Evolutionary conservation across 2,797 vertebrate species (phyloP).

Genomic region (Periparus ater): DNA sequence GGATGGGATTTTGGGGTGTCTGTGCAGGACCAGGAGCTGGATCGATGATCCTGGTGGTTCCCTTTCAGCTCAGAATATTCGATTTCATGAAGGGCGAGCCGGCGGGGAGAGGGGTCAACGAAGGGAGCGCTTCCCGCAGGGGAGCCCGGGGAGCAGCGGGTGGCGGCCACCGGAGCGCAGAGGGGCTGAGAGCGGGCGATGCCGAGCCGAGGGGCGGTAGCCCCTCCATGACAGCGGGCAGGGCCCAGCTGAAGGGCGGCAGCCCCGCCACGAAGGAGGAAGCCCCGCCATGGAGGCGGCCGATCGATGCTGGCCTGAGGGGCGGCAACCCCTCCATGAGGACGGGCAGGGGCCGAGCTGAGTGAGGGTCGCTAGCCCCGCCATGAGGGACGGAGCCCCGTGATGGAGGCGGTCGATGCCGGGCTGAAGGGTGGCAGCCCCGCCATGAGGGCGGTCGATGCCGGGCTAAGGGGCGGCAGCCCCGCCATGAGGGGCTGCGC

Average conservation of each 20-base stretch:
- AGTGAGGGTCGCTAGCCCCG: background rate
- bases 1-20: background rate
- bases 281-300: background rate
- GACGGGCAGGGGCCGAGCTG: no score
- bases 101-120: rapidly evolving
- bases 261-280: background rate
- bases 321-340: background rate
- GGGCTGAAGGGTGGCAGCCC: background rate
- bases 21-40: background rate
- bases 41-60: background rate
- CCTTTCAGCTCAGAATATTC: background rate
- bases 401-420: no score
- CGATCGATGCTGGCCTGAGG: no score
- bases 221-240: background rate
- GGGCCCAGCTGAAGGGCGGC: background rate
- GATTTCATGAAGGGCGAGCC: background rate
- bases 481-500: background rate
- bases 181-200: rapidly evolving
- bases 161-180: rapidly evolving
- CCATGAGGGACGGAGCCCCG: background rate
- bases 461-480: no score
- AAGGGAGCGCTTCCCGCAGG: background rate
- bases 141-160: background rate
- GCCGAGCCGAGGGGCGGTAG: no score
- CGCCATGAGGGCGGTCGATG: background rate